Conservation (phyloP, 1,140 invertebrate species). For the Trialeurodes vaporariorum region DNA sequence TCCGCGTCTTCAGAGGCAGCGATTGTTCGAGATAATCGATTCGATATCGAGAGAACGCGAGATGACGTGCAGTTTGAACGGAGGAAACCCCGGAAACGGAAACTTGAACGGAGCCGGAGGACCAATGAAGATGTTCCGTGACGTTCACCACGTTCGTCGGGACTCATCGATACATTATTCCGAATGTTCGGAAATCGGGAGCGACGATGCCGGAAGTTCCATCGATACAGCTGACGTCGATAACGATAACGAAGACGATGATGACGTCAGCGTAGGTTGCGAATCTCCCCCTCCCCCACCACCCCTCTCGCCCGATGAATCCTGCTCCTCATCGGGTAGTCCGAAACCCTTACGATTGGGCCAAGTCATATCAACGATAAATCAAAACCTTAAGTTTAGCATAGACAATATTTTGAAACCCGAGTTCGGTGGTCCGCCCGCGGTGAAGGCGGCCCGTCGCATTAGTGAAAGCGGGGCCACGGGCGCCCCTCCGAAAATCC, state of each 20-base stretch:
- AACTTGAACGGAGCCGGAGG: no score
- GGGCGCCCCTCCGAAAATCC: slow-evolving; percentile 15
- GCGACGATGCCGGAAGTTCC: neutral
- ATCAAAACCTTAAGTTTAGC: slow-evolving; percentile 36
- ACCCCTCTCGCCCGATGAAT: neutral
- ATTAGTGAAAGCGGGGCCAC: no score
- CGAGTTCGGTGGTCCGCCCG: slow-evolving; percentile 40
- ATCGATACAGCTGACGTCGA: slow-evolving; percentile 8
- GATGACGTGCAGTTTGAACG: neutral
- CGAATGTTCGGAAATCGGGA: neutral
- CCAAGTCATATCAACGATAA: slow-evolving; percentile 4
- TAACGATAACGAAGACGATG: slow-evolving; percentile 15
- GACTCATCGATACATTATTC: no score
- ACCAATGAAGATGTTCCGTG: neutral
- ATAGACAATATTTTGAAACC: slow-evolving; percentile 50
- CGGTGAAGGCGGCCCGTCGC: slow-evolving; percentile 21
- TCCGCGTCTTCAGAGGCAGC: neutral
- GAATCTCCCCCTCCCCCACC: slow-evolving; percentile 6
- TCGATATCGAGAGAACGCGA: neutral
- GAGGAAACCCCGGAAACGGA: no score
- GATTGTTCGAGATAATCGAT: neutral
- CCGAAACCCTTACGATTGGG: slow-evolving; percentile 3
- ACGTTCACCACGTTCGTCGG: neutral
- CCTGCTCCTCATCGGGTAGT: slow-evolving; percentile 11
- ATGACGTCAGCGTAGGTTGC: slow-evolving; percentile 20